Conservation (phyloP, 2,113 vertebrate genomes). For the Bufo bufo region DNA sequence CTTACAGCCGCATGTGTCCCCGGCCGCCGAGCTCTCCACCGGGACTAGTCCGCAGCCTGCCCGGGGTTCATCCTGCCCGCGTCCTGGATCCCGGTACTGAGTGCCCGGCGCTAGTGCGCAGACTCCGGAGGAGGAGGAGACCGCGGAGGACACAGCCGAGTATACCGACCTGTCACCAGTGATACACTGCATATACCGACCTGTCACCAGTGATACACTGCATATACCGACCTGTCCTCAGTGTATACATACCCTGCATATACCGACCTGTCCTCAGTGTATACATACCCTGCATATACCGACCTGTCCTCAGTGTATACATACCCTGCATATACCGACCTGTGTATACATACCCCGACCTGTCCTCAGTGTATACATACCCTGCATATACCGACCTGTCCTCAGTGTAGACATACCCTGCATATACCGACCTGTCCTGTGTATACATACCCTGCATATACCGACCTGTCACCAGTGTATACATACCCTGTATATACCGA, state of each 20-base stretch:
- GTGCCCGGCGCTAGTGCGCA: background rate
- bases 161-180: background rate
- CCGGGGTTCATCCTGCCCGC: background rate
- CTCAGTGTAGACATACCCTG: too few species aligned
- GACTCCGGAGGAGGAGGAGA: constrained; percentile 10
- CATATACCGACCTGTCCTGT: too few species aligned
- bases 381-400: too few species aligned
- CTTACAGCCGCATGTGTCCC: constrained; percentile 24
- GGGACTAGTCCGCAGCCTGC: background rate
- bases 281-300: too few species aligned
- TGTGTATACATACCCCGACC: too few species aligned
- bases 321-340: too few species aligned
- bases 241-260: too few species aligned
- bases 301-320: too few species aligned
- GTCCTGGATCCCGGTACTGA: background rate
- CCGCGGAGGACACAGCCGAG: background rate
- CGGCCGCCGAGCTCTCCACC: background rate
- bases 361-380: too few species aligned
- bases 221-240: background rate
- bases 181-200: background rate
- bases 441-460: too few species aligned
- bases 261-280: too few species aligned
- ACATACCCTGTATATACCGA: background rate
- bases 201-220: background rate
- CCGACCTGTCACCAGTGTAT: too few species aligned